Base-by-base conservation (phyloP, 2,797 vertebrate genomes). In the Tauraco hartlaubi region DNA sequence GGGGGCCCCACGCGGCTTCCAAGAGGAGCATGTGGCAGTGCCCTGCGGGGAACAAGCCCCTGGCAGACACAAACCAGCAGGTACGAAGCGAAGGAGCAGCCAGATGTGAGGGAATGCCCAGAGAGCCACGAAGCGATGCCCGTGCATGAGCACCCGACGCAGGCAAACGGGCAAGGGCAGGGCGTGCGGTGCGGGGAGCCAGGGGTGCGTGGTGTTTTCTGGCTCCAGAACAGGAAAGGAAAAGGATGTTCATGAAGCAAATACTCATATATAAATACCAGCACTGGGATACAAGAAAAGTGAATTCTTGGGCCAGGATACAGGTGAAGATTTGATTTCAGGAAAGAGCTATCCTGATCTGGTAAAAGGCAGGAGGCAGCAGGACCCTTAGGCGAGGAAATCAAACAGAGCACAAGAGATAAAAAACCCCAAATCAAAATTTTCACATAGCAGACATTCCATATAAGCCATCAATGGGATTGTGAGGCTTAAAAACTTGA, bases 61-160 rank as follows among this genome's bases (percentile, higher is more conserved):
- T 0, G 4, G 77, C 85, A 62, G 35, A 28, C 4, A 3, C 41
- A 71, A 58, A 77, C 25, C 31, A 29, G 43, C 56, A 48, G 18
- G 3, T 18, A 22, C 12, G 5, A 9, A 26, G 44, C 6, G 2
- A 33, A 21, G 33, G 31, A 66, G 48, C 0, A 0, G 51, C 29
- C 44, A 28, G 9, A 14, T 28, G 44, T 3, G 7, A 44, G 22
- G 62, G 43, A 29, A 2, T 3, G 12, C 11, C 56, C 1, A 4
- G 55, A 82, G 64, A 83, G 84, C 6, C 2, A 3, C n/a, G 54
- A 13, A 69, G 72, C 61, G 41, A 58, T 64, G 11, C 31, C 44
- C 8, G 1, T 2, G 48, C 18, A 5, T 0, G 5, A n/a, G 74
- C 56, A 55, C 6, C 3, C 20, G 9, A 6, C 0, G 0, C 15